Conservation (phyloP, 2,113 vertebrate genomes). For the Axis porcinus region DNA sequence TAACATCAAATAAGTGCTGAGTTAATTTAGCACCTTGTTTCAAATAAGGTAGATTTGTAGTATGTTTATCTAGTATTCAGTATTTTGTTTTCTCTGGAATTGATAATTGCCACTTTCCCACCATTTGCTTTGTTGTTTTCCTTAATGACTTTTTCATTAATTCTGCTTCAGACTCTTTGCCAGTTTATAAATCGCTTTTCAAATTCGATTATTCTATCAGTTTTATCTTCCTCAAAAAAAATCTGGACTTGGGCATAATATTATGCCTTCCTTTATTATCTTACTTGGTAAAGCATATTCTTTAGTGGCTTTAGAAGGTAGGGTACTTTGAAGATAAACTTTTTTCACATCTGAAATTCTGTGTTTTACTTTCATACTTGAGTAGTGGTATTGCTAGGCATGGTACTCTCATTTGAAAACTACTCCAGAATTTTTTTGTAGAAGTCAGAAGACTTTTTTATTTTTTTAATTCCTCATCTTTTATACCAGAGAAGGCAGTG, state of each 20-base stretch:
- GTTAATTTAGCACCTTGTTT: background rate
- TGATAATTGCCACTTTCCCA: background rate
- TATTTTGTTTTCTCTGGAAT: background rate
- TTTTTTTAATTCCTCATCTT: background rate
- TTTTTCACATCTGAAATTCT: slow-evolving; percentile 12
- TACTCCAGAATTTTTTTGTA: background rate
- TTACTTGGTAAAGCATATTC: background rate
- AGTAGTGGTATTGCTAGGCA: background rate
- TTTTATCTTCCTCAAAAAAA: background rate
- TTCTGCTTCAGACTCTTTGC: background rate
- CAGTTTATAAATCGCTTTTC: background rate
- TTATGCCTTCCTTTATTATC: background rate
- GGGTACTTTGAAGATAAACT: background rate
- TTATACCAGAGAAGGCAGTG: background rate
- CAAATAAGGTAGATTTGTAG: background rate
- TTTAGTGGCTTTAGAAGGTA: background rate
- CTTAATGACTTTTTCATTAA: slow-evolving; percentile 2
- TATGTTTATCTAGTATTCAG: background rate
- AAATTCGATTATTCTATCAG: background rate
- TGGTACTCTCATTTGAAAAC: background rate
- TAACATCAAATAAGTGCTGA: background rate
- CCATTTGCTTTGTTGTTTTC: background rate
- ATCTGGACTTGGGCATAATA: background rate
- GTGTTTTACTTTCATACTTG: background rate
- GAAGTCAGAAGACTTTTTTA: background rate